Evolutionary conservation across 1,140 invertebrate genomes (phyloP).

Genomic region (Campoletis sonorensis): DNA sequence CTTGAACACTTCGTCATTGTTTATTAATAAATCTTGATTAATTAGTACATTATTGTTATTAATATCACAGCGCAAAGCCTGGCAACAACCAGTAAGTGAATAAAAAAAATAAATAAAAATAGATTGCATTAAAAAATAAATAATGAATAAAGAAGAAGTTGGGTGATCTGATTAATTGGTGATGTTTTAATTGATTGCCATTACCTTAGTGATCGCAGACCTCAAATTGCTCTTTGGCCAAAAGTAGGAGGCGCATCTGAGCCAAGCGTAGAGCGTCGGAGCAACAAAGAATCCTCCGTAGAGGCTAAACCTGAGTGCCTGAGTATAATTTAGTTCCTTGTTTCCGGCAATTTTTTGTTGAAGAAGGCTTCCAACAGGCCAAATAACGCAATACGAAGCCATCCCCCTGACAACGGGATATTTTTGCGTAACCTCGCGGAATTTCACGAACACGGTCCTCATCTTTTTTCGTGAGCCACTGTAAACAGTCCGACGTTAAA

Average conservation of each 20-base stretch:
- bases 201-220: slow-evolving; percentile 83
- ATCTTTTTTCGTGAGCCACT: slow-evolving; percentile 56
- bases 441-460: slow-evolving; percentile 70
- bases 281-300: slow-evolving; percentile 85
- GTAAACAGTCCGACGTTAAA: slow-evolving; percentile 40
- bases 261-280: slow-evolving; percentile 84
- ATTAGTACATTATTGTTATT: too few species aligned
- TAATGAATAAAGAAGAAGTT: slow-evolving; percentile 17
- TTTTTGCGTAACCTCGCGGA: slow-evolving; percentile 71
- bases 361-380: slow-evolving; percentile 82
- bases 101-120: too few species aligned
- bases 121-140: background rate
- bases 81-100: too few species aligned
- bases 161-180: background rate
- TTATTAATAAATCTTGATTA: too few species aligned
- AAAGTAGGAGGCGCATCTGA: slow-evolving; percentile 79
- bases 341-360: slow-evolving; percentile 78
- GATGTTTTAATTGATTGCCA: slow-evolving; percentile 44
- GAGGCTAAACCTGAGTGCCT: slow-evolving; percentile 81
- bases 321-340: slow-evolving; percentile 77
- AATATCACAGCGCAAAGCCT: too few species aligned
- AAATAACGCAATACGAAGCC: slow-evolving; percentile 84
- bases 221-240: slow-evolving; percentile 81
- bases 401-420: slow-evolving; percentile 82
- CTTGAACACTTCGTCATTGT: too few species aligned